phyloP scores from a whole-genome alignment of 2,797 vertebrate genomes.

The Dromococcyx pavoninus region DNA sequence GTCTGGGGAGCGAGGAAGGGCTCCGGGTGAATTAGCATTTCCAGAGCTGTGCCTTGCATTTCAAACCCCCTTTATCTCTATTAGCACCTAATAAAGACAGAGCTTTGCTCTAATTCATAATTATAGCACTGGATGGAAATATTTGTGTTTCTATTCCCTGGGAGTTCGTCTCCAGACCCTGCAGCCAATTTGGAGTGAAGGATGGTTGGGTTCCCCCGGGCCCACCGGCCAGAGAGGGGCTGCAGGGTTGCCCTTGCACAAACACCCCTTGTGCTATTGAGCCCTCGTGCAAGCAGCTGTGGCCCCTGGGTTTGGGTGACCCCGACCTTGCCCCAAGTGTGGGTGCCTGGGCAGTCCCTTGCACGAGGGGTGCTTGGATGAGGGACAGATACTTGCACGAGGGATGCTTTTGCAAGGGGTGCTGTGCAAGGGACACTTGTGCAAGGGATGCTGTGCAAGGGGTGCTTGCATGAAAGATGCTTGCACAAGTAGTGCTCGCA shows the following conservation, averaged over 20 bases:
- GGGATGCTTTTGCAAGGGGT: too few relatives aligned
- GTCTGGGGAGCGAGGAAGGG: conserved; percentile 33
- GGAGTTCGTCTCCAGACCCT: conserved; percentile 21
- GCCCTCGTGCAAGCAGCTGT: too few relatives aligned
- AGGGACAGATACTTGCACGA: neutral
- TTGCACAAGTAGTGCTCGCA: neutral
- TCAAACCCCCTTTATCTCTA: conserved; percentile 73
- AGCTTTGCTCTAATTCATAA: conserved; percentile 59
- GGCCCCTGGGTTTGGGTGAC: too few relatives aligned
- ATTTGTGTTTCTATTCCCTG: conserved; percentile 53
- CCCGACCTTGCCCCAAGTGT: too few relatives aligned
- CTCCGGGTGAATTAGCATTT: conserved; percentile 75
- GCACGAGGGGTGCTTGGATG: neutral
- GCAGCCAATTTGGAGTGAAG: neutral
- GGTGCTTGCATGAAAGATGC: neutral
- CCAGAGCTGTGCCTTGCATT: conserved; percentile 67
- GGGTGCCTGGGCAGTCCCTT: too few relatives aligned
- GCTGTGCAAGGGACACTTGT: too few relatives aligned
- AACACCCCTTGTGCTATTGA: too few relatives aligned
- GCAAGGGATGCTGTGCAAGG: neutral
- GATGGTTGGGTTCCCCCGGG: neutral
- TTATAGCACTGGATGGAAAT: conserved; percentile 50
- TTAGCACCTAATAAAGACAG: conserved; percentile 76
- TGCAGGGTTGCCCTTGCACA: too few relatives aligned
- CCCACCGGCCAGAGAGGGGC: fast-evolving